Base-by-base conservation (phyloP, 2,797 vertebrate species). In the Picus viridis region DNA sequence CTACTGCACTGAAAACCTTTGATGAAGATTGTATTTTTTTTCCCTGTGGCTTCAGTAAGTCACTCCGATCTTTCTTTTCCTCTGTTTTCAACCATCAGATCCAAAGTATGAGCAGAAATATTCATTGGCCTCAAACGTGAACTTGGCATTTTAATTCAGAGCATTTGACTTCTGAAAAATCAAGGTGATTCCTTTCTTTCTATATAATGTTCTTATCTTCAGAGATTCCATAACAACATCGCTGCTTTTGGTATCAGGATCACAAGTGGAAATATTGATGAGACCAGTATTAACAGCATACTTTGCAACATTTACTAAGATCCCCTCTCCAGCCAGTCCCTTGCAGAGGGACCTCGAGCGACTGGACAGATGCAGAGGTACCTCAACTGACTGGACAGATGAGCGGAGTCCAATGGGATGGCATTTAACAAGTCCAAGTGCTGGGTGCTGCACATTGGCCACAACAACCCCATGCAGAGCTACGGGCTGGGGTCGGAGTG, bases 81-180 rank as follows among this genome's bases (percentile, higher is more conserved):
- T 78, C 51, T 43, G 9, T 81, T 70, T 88, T 88, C 62, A 54
- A 22, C 36, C 32, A 83, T 5, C 34, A 57, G 57, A 64, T 90
- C 24, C 27, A 24, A 86, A 88, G 53, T 56, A 57, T 64, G 36
- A 76, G 43, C 34, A 73, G 56, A 79, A 79, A 45, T 57, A 56
- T 29, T 43, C 0, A 0, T 63, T 88, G 17, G 43, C 56, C 34
- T 24, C 34, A 32, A 83, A 6, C 12, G 24, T 3, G 10, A 69
- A 63, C 47, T 75, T 75, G 47, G 16, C 23, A 51, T 91, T 94
- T 86, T 82, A 73, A 17, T 94, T 94, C 26, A 73, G 45, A 90
- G 43, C 39, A 64, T 34, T 34, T 34, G 34, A 34, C 8, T 74
- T 51, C 41, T 84, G 16, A 8, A 79, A 79, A 51, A 22, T 84